Base-by-base conservation (phyloP, 2,888 invertebrate species). In the Prostheceraeus crozeri region DNA sequence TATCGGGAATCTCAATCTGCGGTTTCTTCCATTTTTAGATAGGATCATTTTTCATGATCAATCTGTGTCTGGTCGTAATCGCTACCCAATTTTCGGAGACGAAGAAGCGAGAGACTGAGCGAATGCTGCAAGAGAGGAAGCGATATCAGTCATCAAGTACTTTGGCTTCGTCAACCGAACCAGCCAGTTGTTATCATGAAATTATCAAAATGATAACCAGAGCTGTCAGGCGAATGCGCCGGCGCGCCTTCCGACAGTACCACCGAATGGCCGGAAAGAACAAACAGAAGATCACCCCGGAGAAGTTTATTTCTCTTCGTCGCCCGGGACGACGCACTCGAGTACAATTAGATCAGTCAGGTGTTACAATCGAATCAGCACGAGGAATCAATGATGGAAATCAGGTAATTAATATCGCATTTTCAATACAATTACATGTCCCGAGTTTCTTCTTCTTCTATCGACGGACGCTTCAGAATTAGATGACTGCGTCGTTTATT, bases 31-130 rank as follows among this genome's bases (percentile, higher is more conserved):
- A 16, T 3, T 25, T 52, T 33, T 81, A 98, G 96, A 98, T 99
- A 77, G 98, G 98, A 67, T 96, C 98, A 63, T 99, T 99, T 81
- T 99, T 99, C 82, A 98, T 99, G 98, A 98, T 99, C 80, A 99
- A 99, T 81, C 84, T 99, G 69, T 99, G 98, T 82, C 83, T 99
- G 74, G 98, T 99, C 81, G 98, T 99, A 71, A 99, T 99, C 76
- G 98, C 98, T 60, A 99, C 98, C 16, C 98, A 99, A 68, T 99
- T 99, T 79, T 88, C 91, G 63, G 98, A 98, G 80, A 99, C 98
- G 31, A 99, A 99, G 79, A 94, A 98, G 76, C 84, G 98, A 4
- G 98, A 99, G 80, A 94, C 96, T 85, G 98, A 98, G 78, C 81
- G 96, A 63, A 99, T 99, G 96, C 80, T 93, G 57, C 84, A 88